Evolutionary conservation across 2,113 vertebrate species (phyloP).

Genomic region (Asarcornis scutulata): DNA sequence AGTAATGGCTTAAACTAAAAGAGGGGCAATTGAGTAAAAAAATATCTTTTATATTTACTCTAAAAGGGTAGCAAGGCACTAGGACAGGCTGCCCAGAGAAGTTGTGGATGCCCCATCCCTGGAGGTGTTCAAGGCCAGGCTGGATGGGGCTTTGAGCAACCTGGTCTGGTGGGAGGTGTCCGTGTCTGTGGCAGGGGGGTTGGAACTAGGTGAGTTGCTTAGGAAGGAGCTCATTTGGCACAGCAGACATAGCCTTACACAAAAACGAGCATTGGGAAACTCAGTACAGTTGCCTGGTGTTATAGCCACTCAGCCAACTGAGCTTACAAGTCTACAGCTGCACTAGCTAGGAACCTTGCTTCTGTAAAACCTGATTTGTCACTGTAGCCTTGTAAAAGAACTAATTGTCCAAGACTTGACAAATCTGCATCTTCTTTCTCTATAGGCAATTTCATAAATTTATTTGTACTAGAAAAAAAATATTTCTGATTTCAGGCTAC

Average conservation of each 20-base stretch:
- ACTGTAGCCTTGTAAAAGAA: neutral
- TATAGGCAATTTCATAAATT: neutral
- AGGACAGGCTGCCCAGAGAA: too few relatives aligned
- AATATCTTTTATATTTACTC: too few relatives aligned
- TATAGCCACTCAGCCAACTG: neutral
- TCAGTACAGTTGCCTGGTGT: neutral
- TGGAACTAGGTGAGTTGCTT: neutral
- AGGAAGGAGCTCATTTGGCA: neutral
- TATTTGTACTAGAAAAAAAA: neutral
- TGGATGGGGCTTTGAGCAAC: too few relatives aligned
- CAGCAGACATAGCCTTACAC: neutral
- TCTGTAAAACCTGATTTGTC: neutral
- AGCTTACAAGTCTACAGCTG: neutral
- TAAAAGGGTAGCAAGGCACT: too few relatives aligned
- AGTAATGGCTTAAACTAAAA: too few relatives aligned
- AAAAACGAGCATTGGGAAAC: neutral
- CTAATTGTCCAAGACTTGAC: neutral
- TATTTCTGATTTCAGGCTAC: neutral
- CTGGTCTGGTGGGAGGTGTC: too few relatives aligned
- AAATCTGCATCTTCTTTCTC: neutral
- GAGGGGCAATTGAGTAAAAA: too few relatives aligned
- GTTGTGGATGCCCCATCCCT: too few relatives aligned
- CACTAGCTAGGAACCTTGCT: neutral
- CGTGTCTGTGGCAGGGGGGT: too few relatives aligned
- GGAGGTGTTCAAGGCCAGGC: too few relatives aligned